A percentile compares a stretch with the other conserved stretches of the same genome.
Conservation (phyloP, 2,113 vertebrate species). For the Prionailurus viverrinus region DNA sequence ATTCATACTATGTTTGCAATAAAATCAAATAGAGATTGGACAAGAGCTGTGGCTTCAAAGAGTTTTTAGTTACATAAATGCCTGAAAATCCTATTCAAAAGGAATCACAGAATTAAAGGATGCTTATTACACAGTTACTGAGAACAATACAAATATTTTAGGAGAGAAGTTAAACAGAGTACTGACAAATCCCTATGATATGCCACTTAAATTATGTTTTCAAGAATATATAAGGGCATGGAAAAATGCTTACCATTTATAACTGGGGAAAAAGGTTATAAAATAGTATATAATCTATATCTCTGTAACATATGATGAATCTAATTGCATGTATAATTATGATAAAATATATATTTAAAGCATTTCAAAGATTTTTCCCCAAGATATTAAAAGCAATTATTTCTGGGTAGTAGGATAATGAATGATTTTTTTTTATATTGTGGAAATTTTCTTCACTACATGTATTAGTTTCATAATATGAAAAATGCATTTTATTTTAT, state of each 20-base stretch:
- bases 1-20: background rate
- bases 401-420: background rate
- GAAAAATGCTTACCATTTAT: slow-evolving; percentile 35
- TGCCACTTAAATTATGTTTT: slow-evolving; percentile 46
- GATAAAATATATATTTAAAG: background rate
- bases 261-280: background rate
- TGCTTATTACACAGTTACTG: background rate
- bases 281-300: background rate
- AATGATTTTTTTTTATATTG: background rate
- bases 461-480: slow-evolving; percentile 30
- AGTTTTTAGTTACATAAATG: slow-evolving; percentile 42
- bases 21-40: background rate
- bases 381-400: slow-evolving; percentile 31
- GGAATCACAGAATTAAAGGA: background rate
- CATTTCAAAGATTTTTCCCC: slow-evolving; percentile 30
- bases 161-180: slow-evolving; percentile 1
- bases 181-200: background rate
- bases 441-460: slow-evolving; percentile 14
- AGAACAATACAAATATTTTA: slow-evolving; percentile 49
- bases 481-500: background rate
- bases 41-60: slow-evolving; percentile 31
- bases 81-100: slow-evolving; percentile 38
- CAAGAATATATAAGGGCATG: background rate
- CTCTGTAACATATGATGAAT: background rate
- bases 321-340: slow-evolving; percentile 38